phyloP scores from a whole-genome alignment of 1,140 invertebrate genomes.

The Ceratoteleas bidentatus region DNA sequence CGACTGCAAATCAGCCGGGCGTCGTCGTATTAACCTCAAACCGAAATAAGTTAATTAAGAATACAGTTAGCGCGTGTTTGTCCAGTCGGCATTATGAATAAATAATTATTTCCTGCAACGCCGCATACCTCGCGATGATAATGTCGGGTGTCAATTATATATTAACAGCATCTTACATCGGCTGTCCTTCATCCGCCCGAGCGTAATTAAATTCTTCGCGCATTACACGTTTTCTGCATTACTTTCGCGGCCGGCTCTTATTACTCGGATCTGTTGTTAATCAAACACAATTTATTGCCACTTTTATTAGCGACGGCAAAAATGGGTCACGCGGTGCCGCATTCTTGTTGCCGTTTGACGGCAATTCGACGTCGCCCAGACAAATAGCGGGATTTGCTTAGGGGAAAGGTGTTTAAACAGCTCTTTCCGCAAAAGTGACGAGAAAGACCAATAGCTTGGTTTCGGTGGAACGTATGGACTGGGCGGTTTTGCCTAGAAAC shows the following conservation, averaged over 20 bases:
- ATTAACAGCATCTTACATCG: constrained; percentile 27
- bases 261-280: constrained; percentile 4
- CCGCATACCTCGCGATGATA: constrained; percentile 24
- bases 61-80: constrained; percentile 39
- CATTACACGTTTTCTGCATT: constrained; percentile 21
- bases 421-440: constrained; percentile 18
- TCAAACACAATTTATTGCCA: constrained; percentile 6
- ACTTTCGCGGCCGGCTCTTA: constrained; percentile 22
- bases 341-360: background rate
- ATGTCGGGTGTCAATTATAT: constrained; percentile 31
- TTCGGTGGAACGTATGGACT: background rate
- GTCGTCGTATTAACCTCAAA: constrained; percentile 37
- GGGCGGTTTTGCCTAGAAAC: no score
- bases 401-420: constrained; percentile 38
- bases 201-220: constrained; percentile 28
- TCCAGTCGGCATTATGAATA: constrained; percentile 37
- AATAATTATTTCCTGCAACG: constrained; percentile 40
- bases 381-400: constrained; percentile 18
- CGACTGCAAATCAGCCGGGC: constrained; percentile 22
- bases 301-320: constrained; percentile 7
- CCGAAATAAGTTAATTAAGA: constrained; percentile 37
- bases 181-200: constrained; percentile 19
- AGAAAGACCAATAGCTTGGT: constrained; percentile 8
- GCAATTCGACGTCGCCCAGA: constrained; percentile 7
- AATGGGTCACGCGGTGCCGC: background rate